Evolutionary conservation across 1,140 invertebrate genomes (phyloP), one percentile per base, ranked within the genome.

Genomic region (Oscheius sp.): DNA sequence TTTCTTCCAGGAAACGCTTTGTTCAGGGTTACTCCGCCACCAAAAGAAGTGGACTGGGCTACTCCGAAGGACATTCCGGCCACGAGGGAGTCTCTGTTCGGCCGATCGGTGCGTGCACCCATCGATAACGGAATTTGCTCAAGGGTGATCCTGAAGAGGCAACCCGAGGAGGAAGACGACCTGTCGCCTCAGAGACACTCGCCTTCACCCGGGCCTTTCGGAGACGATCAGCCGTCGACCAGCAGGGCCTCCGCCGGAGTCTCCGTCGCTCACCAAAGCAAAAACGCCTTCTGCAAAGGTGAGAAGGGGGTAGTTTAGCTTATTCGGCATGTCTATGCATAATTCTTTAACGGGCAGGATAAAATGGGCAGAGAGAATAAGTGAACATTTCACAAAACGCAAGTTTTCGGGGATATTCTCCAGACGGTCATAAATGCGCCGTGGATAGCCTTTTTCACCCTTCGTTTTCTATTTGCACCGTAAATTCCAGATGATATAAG

Each of bases 401-500:
- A n/a, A n/a, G n/a, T n/a, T n/a, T n/a, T n/a, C n/a, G n/a, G n/a
- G n/a, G n/a, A n/a, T n/a, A n/a, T n/a, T n/a, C n/a, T n/a, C n/a
- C n/a, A n/a, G n/a, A n/a, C n/a, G n/a, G n/a, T n/a, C n/a, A n/a
- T n/a, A n/a, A n/a, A n/a, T n/a, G n/a, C n/a, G n/a, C n/a, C n/a
- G n/a, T n/a, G n/a, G n/a, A n/a, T n/a, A n/a, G n/a, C n/a, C n/a
- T n/a, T n/a, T n/a, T n/a, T n/a, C n/a, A n/a, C 4, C 49, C 49
- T 23, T 23, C 23, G 49, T 13, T 7, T 23, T 34, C 36, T n/a
- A n/a, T n/a, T 46, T 10, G 18, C 36, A 52, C 4, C 18, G 10
- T 29, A 26, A 3, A 7, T 29, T 26, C 13, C 45, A 68, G 66
- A 68, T 32, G 66, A 68, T 32, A 49, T 68, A n/a, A 42, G 32